Base-by-base conservation (phyloP, 2,797 vertebrate species). In the Leptatherina wallacei region DNA sequence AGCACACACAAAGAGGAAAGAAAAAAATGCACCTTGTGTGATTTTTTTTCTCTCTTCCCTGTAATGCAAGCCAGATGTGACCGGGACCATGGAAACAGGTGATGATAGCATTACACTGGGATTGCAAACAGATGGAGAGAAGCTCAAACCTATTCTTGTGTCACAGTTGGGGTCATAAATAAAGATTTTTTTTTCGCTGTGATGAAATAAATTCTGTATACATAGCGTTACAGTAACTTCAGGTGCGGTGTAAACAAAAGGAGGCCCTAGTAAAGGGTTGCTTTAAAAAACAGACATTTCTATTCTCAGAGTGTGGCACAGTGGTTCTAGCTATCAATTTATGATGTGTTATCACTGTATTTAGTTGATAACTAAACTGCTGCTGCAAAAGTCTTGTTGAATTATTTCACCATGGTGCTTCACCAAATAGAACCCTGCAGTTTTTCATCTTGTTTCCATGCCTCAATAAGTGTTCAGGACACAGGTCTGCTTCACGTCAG, bases 31-130 rank as follows among this genome's bases (percentile, higher is more conserved):
- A 98, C 96, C 96, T 96, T 96, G 95, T 95, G 93, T 95, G 92
- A 95, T 93, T 93, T 93, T 92, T 91, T 69, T 71, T 61, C 38
- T 55, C 55, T 29, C 33, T 30, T 62, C 49, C 61, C 52, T 61
- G 66, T 96, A 96, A 99, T 96, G 93, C 86, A 91, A 93, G 91
- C 96, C 97, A 99, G 96, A 97, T 99, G 97, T 95, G 93, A 82
- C 85, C 71, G 82, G 84, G 94, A 95, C 94, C 93, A 92, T 79
- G 90, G 94, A 96, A 95, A 95, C 96, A 96, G 96, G 96, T 97
- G 97, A 97, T 97, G 97, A 98, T 96, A 97, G 95, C 95, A 95
- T 94, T 96, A 96, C 94, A 93, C 93, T 77, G 79, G 91, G 93
- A 97, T 92, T 93, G 94, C 93, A 95, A 95, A 95, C 95, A 95